A percentile compares a stretch with the other conserved stretches of the same genome.
These are phyloP conservation scores for Antheraea assamensis DNA, from an alignment of 2,888 invertebrate species.

Conservation along the genomic window DNA sequence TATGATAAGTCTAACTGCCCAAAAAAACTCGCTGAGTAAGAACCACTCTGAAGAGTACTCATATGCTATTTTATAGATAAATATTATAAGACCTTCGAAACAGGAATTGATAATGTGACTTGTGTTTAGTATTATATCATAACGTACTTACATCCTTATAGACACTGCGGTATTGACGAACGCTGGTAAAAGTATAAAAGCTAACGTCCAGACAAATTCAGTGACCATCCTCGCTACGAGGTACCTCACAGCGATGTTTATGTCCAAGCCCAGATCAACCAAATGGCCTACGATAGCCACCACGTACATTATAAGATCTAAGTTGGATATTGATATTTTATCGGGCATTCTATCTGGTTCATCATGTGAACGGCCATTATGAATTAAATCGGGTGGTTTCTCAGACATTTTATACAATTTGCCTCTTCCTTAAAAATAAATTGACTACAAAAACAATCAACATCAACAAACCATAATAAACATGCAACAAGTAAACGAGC, in stretches of 20 bases:
- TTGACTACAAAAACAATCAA: background rate
- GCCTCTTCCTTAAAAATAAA: background rate
- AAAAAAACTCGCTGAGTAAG: no score
- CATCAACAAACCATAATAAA: background rate
- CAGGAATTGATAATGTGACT: no score
- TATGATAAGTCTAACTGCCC: no score
- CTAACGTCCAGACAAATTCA: slow-evolving; percentile 86
- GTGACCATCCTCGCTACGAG: slow-evolving; percentile 75
- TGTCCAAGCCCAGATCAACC: slow-evolving; percentile 86
- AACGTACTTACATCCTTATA: slow-evolving; percentile 84
- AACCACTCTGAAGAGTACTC: no score
- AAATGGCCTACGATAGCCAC: slow-evolving; percentile 87
- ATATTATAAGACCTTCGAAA: no score
- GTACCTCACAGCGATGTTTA: slow-evolving; percentile 86
- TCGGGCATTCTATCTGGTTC: slow-evolving; percentile 83
- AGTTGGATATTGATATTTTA: slow-evolving; percentile 81
- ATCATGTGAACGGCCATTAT: slow-evolving; percentile 70
- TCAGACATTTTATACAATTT: slow-evolving; percentile 55
- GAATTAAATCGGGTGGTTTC: slow-evolving; percentile 55
- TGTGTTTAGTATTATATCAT: no score
- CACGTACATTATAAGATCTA: slow-evolving; percentile 84
- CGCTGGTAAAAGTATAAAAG: slow-evolving; percentile 88
- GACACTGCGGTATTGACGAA: slow-evolving; percentile 89
- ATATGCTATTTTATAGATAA: no score
- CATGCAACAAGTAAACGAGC: no score